phyloP scores from a whole-genome alignment of 2,888 invertebrate genomes.

The Physocephala rufipes region DNA sequence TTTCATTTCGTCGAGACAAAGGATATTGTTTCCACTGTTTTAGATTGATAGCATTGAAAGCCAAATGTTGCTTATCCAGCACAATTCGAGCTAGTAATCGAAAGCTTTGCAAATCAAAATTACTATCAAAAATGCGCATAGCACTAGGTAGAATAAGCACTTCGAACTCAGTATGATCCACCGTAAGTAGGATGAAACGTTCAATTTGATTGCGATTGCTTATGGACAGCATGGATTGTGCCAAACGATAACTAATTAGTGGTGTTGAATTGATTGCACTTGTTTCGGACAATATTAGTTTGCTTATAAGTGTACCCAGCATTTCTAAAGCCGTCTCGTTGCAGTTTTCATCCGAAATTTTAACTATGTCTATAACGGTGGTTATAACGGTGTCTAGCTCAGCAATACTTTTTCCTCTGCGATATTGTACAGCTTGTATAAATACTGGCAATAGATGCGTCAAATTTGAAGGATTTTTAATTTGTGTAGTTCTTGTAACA shows the following conservation, averaged over 20 bases:
- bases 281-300: slow-evolving; percentile 71
- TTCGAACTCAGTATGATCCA: slow-evolving; percentile 76
- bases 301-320: slow-evolving; percentile 66
- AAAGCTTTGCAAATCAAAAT: slow-evolving; percentile 70
- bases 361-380: slow-evolving; percentile 64
- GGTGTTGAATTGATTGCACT: slow-evolving; percentile 74
- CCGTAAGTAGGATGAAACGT: slow-evolving; percentile 74
- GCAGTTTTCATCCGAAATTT: slow-evolving; percentile 36
- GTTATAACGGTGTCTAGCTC: slow-evolving; percentile 72
- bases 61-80: slow-evolving; percentile 73
- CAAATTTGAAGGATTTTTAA: slow-evolving; percentile 45
- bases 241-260: slow-evolving; percentile 76
- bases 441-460: slow-evolving; percentile 70
- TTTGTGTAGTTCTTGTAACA: slow-evolving; percentile 52
- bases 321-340: slow-evolving; percentile 39
- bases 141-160: slow-evolving; percentile 76
- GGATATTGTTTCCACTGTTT: slow-evolving; percentile 75
- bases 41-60: slow-evolving; percentile 71
- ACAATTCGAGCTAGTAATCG: slow-evolving; percentile 74
- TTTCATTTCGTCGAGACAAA: slow-evolving; percentile 68
- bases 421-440: slow-evolving; percentile 72
- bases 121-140: slow-evolving; percentile 70
- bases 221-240: slow-evolving; percentile 72
- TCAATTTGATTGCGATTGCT: slow-evolving; percentile 70
- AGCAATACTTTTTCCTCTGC: slow-evolving; percentile 72